Conservation (phyloP, 2,113 vertebrate species). For the Leptosomus discolor region DNA sequence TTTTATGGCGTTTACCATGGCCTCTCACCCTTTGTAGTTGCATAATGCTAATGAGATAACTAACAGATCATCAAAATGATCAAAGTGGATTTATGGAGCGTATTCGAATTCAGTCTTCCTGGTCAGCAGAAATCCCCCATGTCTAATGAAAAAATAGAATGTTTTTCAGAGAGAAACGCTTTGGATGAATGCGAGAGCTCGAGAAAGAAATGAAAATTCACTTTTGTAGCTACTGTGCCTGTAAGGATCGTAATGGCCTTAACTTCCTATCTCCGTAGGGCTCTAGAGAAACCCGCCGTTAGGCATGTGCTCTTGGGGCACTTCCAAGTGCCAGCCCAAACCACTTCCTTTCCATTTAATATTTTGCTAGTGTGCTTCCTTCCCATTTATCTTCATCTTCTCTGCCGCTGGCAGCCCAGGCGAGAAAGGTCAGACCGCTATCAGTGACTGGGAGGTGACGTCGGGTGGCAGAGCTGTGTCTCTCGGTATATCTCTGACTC, state of each 20-base stretch:
- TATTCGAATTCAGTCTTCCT: not conserved
- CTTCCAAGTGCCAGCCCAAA: slow-evolving; percentile 10
- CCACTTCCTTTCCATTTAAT: not conserved
- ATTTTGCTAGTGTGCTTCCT: not conserved
- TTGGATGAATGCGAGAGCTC: not conserved
- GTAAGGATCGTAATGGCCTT: not conserved
- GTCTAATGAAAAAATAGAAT: not conserved
- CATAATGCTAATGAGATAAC: slow-evolving; percentile 19
- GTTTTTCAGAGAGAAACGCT: not conserved
- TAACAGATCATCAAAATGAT: not conserved
- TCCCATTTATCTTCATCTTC: not conserved
- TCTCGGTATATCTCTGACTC: not conserved
- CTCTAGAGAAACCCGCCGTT: not conserved
- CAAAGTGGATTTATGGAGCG: not conserved
- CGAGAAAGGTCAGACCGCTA: not conserved
- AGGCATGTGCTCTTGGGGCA: not conserved
- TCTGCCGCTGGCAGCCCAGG: not conserved
- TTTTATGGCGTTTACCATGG: not conserved
- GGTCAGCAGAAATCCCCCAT: not conserved
- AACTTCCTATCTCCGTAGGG: not conserved
- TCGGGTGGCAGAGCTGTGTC: not conserved
- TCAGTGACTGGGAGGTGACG: fast-evolving
- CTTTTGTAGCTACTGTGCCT: not conserved
- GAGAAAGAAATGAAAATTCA: not conserved
- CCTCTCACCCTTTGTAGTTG: slow-evolving; percentile 20